phyloP scores from a whole-genome alignment of 2,797 vertebrate genomes.

The Fratercula arctica region DNA sequence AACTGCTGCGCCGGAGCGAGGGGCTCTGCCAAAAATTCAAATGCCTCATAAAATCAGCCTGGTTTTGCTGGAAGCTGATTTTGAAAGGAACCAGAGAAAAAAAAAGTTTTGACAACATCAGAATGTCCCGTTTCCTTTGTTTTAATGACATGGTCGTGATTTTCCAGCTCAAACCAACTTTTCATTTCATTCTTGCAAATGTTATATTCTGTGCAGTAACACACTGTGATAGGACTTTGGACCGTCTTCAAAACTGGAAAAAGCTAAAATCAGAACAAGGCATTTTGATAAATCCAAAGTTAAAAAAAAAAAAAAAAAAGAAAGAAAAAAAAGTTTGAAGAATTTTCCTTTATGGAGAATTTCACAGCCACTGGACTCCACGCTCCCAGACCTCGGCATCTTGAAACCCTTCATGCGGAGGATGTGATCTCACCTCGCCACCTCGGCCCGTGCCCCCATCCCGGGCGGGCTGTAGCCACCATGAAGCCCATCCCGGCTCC shows the following conservation, averaged over 20 bases:
- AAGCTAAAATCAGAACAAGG: neutral
- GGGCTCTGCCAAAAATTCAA: constrained; percentile 15
- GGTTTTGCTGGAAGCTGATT: constrained; percentile 48
- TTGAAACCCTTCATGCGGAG: neutral
- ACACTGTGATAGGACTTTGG: constrained; percentile 7
- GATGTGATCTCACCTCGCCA: neutral
- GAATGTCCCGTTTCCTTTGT: constrained; percentile 36
- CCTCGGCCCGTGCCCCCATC: neutral
- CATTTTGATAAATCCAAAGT: neutral
- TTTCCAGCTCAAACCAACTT: constrained; percentile 40
- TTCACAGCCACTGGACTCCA: neutral
- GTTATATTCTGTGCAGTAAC: neutral
- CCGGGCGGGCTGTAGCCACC: neutral
- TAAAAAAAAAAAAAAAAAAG: neutral
- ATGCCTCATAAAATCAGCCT: constrained; percentile 38
- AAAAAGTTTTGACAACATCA: constrained; percentile 27
- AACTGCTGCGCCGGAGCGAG: neutral
- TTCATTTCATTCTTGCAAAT: neutral
- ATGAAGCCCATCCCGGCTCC: neutral
- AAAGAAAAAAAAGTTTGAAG: neutral
- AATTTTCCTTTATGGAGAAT: neutral
- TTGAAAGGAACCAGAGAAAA: constrained; percentile 45
- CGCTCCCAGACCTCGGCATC: neutral
- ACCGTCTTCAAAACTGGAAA: neutral
- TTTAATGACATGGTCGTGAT: neutral